Base-by-base conservation (phyloP, 2,888 invertebrate species). In the Agapostemon virescens region DNA sequence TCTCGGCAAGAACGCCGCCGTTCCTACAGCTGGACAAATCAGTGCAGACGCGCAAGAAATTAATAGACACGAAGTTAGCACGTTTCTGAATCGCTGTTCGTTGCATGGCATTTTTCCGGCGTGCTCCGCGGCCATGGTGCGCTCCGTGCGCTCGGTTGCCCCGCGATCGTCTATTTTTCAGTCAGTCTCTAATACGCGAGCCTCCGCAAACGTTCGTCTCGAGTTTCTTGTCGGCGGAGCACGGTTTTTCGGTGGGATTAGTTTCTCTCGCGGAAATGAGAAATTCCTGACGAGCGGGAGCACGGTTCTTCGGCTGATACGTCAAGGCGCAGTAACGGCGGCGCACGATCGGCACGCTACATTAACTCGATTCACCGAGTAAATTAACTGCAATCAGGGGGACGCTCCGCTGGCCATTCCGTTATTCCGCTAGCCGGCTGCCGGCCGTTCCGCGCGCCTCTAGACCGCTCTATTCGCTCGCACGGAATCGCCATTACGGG, bases 361-460 rank as follows among this genome's bases (percentile, higher is more conserved):
- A 92, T 92, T 92, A 92, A 92, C 90, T 89, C 92, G 92, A 92
- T 92, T 92, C 90, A 89, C 89, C 87, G 90, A 90, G 90, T 89
- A 92, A 92, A 92, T 92, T 92, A 92, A 91, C 92, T 91, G 91
- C 92, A 92, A 92, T 92, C 92, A 91, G 89, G 89, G 90, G 88
- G 89, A 88, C 89, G 89, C 81, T 86, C 86, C 85, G 87, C 87
- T 84, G 86, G 88, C 89, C 88, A 88, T 89, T 89, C 87, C 87
- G 88, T 88, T 88, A 90, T 88, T 89, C 87, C 87, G 86, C 85
- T 87, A 84, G 87, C 87, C 85, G 83, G 77, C 74, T 75, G 71
- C 77, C 71, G 81, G 66, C 72, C 85, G 80, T 78, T 82, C 75
- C 66, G 83, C 66, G 68, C 78, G 85, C 84, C 72, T 82, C 79